phyloP scores from a whole-genome alignment of 2,888 invertebrate genomes.

The Mongoloraphidia duomilia region DNA sequence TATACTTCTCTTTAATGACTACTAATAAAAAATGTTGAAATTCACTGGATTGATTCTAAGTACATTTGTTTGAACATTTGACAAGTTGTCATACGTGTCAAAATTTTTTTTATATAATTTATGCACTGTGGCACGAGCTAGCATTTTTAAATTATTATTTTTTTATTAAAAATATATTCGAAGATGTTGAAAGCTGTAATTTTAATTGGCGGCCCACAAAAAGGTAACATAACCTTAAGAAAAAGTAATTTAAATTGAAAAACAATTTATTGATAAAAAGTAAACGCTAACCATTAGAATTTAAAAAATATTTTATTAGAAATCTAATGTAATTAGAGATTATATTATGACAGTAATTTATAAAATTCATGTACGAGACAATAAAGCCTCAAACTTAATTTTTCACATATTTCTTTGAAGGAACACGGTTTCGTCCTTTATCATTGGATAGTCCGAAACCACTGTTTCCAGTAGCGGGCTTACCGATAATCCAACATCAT shows the following conservation, averaged over 20 bases:
- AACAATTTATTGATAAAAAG: too few relatives aligned
- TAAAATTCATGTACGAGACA: constrained; percentile 5
- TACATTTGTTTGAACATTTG: too few relatives aligned
- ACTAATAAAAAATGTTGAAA: too few relatives aligned
- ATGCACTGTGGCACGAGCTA: too few relatives aligned
- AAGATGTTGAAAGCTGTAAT: constrained; percentile 73
- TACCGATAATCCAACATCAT: constrained; percentile 92
- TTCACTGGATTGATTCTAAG: too few relatives aligned
- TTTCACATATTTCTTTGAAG: constrained; percentile 36
- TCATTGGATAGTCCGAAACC: constrained; percentile 97
- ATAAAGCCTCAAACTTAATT: neutral
- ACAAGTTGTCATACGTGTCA: too few relatives aligned
- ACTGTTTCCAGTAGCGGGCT: constrained; percentile 89
- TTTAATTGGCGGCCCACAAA: constrained; percentile 85
- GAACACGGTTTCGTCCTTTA: constrained; percentile 91
- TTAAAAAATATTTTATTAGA: too few relatives aligned
- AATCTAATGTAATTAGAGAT: constrained; percentile 6
- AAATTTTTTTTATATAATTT: too few relatives aligned
- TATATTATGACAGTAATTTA: neutral
- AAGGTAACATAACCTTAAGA: constrained; percentile 45
- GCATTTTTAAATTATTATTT: neutral
- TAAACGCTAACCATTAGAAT: too few relatives aligned
- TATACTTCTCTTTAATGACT: too few relatives aligned
- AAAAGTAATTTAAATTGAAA: too few relatives aligned
- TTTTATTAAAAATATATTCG: constrained; percentile 4